Conservation (phyloP, 1,140 invertebrate genomes). For the Matsumurasca onukii region DNA sequence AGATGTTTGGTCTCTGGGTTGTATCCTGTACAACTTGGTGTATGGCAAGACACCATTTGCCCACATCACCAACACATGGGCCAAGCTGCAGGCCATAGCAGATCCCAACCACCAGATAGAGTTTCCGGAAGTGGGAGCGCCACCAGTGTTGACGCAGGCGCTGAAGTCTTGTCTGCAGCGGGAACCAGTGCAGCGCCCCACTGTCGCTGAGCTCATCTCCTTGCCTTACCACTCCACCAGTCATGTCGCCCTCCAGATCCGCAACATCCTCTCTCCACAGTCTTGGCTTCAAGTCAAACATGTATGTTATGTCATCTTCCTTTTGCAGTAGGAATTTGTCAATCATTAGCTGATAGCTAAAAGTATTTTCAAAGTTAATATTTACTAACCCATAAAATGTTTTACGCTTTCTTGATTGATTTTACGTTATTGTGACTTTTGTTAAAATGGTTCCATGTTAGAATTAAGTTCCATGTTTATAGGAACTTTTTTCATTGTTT, state of each 20-base stretch:
- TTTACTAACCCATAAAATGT: too few relatives aligned
- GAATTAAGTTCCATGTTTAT: too few relatives aligned
- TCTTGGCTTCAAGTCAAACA: conserved; percentile 2
- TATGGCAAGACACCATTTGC: conserved; percentile 92
- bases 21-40: conserved; percentile 92
- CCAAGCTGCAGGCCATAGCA: conserved; percentile 82
- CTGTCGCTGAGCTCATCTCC: conserved; percentile 39
- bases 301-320: too few relatives aligned
- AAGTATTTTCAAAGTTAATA: too few relatives aligned
- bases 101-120: conserved; percentile 73
- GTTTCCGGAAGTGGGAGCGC: conserved; percentile 57
- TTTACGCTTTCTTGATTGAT: too few relatives aligned
- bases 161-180: conserved; percentile 36
- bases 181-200: conserved; percentile 40
- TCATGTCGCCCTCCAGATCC: background rate
- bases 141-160: conserved; percentile 33
- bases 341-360: too few relatives aligned
- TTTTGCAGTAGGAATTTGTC: too few relatives aligned
- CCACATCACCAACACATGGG: conserved; percentile 70
- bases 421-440: too few relatives aligned
- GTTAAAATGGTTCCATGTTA: too few relatives aligned
- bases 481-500: too few relatives aligned
- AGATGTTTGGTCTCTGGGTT: conserved; percentile 97
- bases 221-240: conserved; percentile 30
- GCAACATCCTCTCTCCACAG: background rate